phyloP scores from a whole-genome alignment of 1,140 invertebrate genomes.

The Drosophila busckii region DNA sequence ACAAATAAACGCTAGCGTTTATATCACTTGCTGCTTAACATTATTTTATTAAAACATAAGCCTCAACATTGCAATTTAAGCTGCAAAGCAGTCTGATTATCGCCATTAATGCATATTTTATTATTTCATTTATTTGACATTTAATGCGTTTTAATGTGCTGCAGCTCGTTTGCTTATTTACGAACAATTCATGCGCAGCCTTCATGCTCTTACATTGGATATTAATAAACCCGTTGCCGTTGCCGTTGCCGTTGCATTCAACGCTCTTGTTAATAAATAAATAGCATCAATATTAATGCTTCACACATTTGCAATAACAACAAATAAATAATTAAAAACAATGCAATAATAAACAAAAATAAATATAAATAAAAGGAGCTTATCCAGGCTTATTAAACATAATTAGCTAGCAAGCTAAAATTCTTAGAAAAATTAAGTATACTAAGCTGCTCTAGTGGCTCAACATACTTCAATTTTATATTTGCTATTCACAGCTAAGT shows the following conservation, averaged over 20 bases:
- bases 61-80: too few species aligned
- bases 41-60: too few species aligned
- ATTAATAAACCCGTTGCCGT: constrained; percentile 35
- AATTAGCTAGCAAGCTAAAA: neutral
- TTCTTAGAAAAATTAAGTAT: neutral
- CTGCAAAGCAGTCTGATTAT: too few species aligned
- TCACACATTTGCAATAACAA: constrained; percentile 50
- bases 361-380: neutral
- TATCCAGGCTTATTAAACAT: neutral
- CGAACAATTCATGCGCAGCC: constrained; percentile 10
- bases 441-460: constrained; percentile 5
- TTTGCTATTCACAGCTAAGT: constrained; percentile 16
- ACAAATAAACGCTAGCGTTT: too few species aligned
- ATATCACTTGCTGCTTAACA: too few species aligned
- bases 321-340: constrained; percentile 11
- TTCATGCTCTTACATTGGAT: constrained; percentile 11
- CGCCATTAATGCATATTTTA: too few species aligned
- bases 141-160: too few species aligned
- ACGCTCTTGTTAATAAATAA: constrained; percentile 52
- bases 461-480: constrained; percentile 22
- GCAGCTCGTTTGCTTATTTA: too few species aligned
- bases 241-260: constrained; percentile 18
- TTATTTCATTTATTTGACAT: too few species aligned
- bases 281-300: constrained; percentile 46
- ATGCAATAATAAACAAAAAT: constrained; percentile 16